Evolutionary conservation across 2,888 invertebrate genomes (phyloP).

Genomic region (Ptilodon capucinus): DNA sequence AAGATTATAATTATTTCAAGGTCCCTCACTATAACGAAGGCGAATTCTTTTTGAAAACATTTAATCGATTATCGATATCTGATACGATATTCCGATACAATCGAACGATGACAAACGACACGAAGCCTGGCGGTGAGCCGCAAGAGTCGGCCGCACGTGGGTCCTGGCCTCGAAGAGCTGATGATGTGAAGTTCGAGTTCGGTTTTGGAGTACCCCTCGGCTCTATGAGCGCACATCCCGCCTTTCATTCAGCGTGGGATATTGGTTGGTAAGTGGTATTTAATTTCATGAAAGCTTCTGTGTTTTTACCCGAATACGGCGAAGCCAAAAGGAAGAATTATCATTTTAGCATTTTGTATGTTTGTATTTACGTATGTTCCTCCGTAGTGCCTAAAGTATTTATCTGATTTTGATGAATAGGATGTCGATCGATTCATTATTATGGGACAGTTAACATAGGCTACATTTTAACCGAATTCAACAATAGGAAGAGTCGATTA

Average conservation of each 20-base stretch:
- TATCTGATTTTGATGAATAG: no score
- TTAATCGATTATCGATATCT: background rate
- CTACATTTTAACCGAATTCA: no score
- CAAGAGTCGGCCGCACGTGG: conserved; percentile 38
- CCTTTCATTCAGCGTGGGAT: conserved; percentile 81
- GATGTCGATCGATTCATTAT: no score
- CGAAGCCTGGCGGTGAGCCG: conserved; percentile 41
- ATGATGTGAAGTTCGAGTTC: conserved; percentile 82
- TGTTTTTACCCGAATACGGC: no score
- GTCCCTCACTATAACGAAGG: background rate
- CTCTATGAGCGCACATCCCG: conserved; percentile 77
- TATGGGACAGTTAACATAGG: no score
- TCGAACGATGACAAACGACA: conserved; percentile 63
- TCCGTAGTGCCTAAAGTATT: no score
- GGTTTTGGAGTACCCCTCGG: conserved; percentile 78
- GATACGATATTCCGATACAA: conserved; percentile 5
- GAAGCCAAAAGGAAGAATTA: no score
- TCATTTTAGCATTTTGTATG: no score
- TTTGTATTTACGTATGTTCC: no score
- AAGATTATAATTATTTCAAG: background rate
- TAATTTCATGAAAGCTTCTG: no score
- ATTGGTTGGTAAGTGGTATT: conserved; percentile 76
- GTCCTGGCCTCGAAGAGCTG: conserved; percentile 61
- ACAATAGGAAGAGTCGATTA: no score
- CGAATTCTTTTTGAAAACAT: background rate